Percentiles rank a stretch among this genome's conserved stretches.
These are phyloP conservation scores for Tipula confusa DNA, from an alignment of 2,888 invertebrate species.

Conservation along the genomic window DNA sequence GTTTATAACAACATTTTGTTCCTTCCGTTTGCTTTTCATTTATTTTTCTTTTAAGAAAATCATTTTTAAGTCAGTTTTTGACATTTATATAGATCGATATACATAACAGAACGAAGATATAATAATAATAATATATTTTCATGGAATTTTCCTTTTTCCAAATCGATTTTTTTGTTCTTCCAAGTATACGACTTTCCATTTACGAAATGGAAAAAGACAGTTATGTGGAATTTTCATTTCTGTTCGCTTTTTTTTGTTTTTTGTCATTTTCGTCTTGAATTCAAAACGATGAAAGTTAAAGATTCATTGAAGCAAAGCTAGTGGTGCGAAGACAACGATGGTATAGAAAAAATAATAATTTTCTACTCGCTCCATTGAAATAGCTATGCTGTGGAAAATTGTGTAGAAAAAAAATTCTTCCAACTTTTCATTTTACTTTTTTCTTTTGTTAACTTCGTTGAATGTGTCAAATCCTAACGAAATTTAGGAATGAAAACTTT, in stretches of 20 bases:
- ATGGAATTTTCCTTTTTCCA: not conserved
- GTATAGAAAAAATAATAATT: not conserved
- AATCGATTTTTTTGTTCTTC: slow-evolving; percentile 5
- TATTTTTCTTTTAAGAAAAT: not conserved
- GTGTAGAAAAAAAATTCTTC: not conserved
- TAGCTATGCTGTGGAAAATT: not conserved
- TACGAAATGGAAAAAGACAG: slow-evolving; percentile 3
- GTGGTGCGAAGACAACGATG: not conserved
- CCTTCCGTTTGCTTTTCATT: not conserved
- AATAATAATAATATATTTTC: not conserved
- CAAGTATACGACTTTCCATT: not conserved
- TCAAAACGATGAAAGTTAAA: slow-evolving; percentile 12
- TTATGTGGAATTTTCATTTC: not conserved
- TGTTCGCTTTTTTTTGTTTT: not conserved
- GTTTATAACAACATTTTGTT: not conserved
- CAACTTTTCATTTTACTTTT: not conserved
- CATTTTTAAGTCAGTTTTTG: not conserved
- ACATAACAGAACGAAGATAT: not conserved
- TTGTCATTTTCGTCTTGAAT: slow-evolving; percentile 12
- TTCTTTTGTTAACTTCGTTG: not conserved
- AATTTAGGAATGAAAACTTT: not conserved
- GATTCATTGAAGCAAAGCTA: slow-evolving; percentile 25
- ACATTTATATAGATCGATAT: not conserved
- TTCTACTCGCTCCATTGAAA: slow-evolving; percentile 3
- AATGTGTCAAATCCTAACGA: not conserved